These are phyloP conservation scores for Gryon sp. DNA, from an alignment of 1,140 invertebrate species.

Conservation along the genomic window DNA sequence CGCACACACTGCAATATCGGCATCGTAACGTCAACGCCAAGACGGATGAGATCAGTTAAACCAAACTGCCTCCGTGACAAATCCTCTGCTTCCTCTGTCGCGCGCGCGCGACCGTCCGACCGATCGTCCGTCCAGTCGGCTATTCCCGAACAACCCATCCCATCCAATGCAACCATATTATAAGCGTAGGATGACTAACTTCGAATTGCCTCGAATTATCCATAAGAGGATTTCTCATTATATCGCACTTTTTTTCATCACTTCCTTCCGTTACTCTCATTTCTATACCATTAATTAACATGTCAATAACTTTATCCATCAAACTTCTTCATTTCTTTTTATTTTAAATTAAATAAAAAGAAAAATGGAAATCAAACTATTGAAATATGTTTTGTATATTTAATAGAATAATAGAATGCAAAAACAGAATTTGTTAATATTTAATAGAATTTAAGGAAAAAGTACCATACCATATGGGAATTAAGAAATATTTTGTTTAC, in stretches of 20 bases:
- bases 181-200: slow-evolving; percentile 46
- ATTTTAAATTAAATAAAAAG: no score
- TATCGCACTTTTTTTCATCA: slow-evolving; percentile 11
- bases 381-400: no score
- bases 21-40: slow-evolving; percentile 70
- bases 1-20: slow-evolving; percentile 51
- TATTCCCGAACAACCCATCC: slow-evolving; percentile 25
- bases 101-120: slow-evolving; percentile 26
- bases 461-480: no score
- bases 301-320: slow-evolving; percentile 8
- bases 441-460: no score
- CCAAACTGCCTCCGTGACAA: slow-evolving; percentile 78
- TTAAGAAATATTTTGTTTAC: no score
- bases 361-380: no score
- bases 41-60: slow-evolving; percentile 80
- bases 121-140: slow-evolving; percentile 8
- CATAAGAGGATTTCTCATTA: slow-evolving; percentile 36
- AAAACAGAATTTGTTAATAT: no score
- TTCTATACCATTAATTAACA: slow-evolving; percentile 34
- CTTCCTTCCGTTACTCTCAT: slow-evolving; percentile 44
- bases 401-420: no score
- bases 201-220: slow-evolving; percentile 59
- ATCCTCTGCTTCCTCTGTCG: slow-evolving; percentile 76
- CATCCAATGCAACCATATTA: slow-evolving; percentile 32
- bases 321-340: slow-evolving; percentile 5